Conservation (phyloP, 2,888 invertebrate genomes). For the Tubiluchus corallicola region DNA sequence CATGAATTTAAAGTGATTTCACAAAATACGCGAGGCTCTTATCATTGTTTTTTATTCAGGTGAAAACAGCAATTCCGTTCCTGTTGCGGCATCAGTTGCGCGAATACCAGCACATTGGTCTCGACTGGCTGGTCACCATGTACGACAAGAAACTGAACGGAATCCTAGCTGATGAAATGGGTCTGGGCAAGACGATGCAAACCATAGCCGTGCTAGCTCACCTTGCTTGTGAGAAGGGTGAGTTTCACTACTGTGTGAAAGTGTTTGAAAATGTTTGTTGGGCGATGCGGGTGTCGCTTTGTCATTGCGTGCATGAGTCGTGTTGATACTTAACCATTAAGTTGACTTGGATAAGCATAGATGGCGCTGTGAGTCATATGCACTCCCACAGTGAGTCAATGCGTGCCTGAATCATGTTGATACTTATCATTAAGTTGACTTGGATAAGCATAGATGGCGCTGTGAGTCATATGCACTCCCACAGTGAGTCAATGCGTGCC, state of each 20-base stretch:
- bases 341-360: too few relatives aligned
- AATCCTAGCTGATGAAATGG: conserved; percentile 92
- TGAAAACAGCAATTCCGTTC: conserved; percentile 80
- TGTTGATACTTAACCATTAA: too few relatives aligned
- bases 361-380: too few relatives aligned
- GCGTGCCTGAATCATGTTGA: too few relatives aligned
- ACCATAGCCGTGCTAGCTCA: conserved; percentile 85
- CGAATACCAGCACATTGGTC: conserved; percentile 91
- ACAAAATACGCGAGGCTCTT: too few relatives aligned
- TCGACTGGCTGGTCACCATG: conserved; percentile 94
- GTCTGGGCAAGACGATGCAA: conserved; percentile 89
- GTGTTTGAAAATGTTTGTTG: conserved; percentile 2
- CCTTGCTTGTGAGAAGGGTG: conserved; percentile 67
- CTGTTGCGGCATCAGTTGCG: conserved; percentile 70
- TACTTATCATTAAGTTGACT: too few relatives aligned
- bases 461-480: too few relatives aligned
- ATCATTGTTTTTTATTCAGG: conserved; percentile 35
- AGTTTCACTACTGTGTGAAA: neutral
- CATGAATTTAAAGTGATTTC: too few relatives aligned
- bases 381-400: too few relatives aligned
- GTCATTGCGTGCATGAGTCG: neutral
- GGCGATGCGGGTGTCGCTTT: neutral
- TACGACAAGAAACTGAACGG: conserved; percentile 84
- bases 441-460: too few relatives aligned
- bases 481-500: too few relatives aligned